phyloP scores from a whole-genome alignment of 2,113 vertebrate species.

The Myrmecobius fasciatus region DNA sequence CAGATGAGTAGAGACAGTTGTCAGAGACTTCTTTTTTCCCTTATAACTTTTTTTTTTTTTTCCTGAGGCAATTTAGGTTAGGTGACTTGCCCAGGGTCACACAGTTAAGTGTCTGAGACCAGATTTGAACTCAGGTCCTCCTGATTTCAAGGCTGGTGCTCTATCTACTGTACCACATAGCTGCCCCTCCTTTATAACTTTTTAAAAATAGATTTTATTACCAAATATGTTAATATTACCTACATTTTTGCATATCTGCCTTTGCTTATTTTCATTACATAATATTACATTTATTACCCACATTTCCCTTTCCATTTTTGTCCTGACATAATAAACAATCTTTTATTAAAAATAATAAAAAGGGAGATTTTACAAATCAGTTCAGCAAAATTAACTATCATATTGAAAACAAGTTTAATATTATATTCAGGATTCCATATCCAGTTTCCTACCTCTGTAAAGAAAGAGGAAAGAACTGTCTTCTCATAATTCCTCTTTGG shows the following conservation, averaged over 20 bases:
- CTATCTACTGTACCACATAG: no score
- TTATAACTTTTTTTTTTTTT: no score
- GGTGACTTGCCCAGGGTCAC: no score
- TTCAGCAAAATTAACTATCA: not conserved
- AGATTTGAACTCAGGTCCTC: no score
- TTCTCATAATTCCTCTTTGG: not conserved
- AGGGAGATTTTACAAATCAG: not conserved
- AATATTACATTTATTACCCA: not conserved
- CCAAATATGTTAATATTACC: not conserved
- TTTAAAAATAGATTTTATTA: not conserved
- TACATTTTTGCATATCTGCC: not conserved
- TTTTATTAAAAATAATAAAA: not conserved
- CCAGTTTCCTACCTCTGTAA: not conserved
- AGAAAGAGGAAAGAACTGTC: not conserved
- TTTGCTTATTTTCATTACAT: not conserved
- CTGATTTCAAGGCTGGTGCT: no score
- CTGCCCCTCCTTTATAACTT: no score
- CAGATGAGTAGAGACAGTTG: not conserved
- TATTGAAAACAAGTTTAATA: not conserved
- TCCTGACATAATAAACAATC: not conserved
- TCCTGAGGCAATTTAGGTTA: no score
- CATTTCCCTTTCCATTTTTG: not conserved
- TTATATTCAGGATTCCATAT: not conserved
- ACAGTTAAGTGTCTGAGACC: no score
- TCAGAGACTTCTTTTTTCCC: not conserved